Evolutionary conservation across 2,113 vertebrate species (phyloP).

Genomic region (Alces alces): DNA sequence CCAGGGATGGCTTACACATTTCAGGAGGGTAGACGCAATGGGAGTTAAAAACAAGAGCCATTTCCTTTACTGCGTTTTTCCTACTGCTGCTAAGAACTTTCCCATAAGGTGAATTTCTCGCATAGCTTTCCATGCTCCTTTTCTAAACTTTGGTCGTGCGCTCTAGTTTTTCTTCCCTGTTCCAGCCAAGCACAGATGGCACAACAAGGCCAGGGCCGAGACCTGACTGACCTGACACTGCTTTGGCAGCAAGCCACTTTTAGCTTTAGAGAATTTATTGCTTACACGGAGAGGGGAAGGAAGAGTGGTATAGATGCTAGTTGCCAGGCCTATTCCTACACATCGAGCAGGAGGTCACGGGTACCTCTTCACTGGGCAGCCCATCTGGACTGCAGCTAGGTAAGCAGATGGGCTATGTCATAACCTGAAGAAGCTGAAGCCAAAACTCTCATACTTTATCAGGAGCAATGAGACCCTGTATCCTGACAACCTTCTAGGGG

Average conservation of each 20-base stretch:
- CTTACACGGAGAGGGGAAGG: neutral
- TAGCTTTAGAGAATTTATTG: neutral
- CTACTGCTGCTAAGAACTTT: neutral
- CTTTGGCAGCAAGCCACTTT: neutral
- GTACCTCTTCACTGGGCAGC: neutral
- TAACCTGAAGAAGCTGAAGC: neutral
- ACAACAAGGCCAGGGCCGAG: neutral
- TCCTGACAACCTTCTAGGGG: neutral
- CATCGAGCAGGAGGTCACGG: neutral
- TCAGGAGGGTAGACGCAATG: neutral
- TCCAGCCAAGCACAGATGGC: neutral
- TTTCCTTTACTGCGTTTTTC: neutral
- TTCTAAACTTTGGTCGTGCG: neutral
- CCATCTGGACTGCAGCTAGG: neutral
- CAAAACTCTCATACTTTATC: neutral
- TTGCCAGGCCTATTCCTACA: neutral
- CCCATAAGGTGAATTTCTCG: neutral
- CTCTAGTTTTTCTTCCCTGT: neutral
- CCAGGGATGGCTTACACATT: neutral
- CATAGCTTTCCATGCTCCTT: neutral
- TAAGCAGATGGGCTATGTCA: neutral
- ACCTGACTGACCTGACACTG: neutral
- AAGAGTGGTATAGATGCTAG: neutral
- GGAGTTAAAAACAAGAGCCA: neutral
- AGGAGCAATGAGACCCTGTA: neutral